These are phyloP conservation scores for Tiphia femorata DNA, from an alignment of 2,888 invertebrate genomes.

Conservation along the genomic window DNA sequence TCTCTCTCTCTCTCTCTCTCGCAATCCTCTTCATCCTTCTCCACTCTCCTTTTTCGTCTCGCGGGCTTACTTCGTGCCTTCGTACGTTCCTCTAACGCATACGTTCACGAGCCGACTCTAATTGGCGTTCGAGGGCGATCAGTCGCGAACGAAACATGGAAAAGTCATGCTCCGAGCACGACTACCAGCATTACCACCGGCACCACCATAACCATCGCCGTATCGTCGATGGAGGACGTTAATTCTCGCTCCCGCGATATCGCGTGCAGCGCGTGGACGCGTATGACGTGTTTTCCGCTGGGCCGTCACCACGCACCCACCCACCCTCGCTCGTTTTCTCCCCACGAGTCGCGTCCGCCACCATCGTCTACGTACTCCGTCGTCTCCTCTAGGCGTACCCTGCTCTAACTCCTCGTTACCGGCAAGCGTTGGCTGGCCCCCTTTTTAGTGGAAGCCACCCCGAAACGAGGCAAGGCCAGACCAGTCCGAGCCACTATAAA, in stretches of 20 bases:
- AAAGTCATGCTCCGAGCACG: too few relatives aligned
- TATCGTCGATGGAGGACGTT: too few relatives aligned
- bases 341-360: background rate
- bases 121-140: conserved; percentile 2
- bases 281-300: too few relatives aligned
- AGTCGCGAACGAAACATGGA: background rate
- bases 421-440: conserved; percentile 46
- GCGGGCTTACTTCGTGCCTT: conserved; percentile 19
- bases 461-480: conserved; percentile 44
- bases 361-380: conserved; percentile 1
- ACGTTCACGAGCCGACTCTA: conserved; percentile 47
- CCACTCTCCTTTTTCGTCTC: too few relatives aligned
- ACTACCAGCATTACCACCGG: too few relatives aligned
- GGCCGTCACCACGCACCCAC: background rate
- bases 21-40: too few relatives aligned
- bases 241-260: too few relatives aligned
- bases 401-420: conserved; percentile 40
- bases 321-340: background rate
- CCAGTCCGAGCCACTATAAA: conserved; percentile 62
- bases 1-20: too few relatives aligned
- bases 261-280: too few relatives aligned
- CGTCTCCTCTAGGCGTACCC: conserved; percentile 25
- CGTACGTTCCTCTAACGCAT: conserved; percentile 47
- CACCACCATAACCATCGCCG: too few relatives aligned
- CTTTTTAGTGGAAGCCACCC: conserved; percentile 44